Evolutionary conservation across 2,888 invertebrate genomes (phyloP).

Genomic region (Oscheius sp.): DNA sequence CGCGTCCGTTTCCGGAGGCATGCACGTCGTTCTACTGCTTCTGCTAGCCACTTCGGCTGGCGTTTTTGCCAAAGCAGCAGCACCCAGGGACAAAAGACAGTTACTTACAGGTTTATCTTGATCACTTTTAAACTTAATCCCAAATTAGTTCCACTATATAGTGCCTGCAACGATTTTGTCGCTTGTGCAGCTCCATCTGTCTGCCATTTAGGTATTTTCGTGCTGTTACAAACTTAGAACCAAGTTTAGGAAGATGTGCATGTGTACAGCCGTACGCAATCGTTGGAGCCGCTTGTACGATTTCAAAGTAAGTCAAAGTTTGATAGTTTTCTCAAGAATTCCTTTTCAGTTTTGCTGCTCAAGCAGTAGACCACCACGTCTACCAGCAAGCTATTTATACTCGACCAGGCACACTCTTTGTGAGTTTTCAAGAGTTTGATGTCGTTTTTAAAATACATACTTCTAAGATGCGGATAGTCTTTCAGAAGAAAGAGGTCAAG

Average conservation of each 20-base stretch:
- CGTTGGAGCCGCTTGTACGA: slow-evolving; percentile 28
- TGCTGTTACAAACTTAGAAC: not conserved
- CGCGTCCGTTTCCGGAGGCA: slow-evolving; percentile 35
- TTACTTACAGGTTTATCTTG: slow-evolving; percentile 10
- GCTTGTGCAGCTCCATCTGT: slow-evolving; percentile 53
- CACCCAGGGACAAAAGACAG: slow-evolving; percentile 23
- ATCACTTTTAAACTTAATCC: not conserved
- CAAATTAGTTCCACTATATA: slow-evolving; percentile 52
- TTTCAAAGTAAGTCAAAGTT: not conserved
- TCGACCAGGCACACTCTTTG: slow-evolving; percentile 6
- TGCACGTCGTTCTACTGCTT: slow-evolving; percentile 34
- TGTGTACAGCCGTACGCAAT: slow-evolving; percentile 36
- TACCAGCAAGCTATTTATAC: slow-evolving; percentile 28
- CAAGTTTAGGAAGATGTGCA: slow-evolving; percentile 21
- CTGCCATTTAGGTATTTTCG: slow-evolving; percentile 36
- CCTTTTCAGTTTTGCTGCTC: slow-evolving; percentile 16
- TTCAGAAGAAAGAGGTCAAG: too few relatives aligned
- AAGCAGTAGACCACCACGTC: slow-evolving; percentile 13
- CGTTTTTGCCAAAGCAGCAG: slow-evolving; percentile 17
- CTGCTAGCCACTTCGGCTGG: slow-evolving; percentile 15
- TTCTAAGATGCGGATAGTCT: too few relatives aligned
- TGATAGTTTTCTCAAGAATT: not conserved
- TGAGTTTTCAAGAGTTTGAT: not conserved
- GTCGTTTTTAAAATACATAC: too few relatives aligned
- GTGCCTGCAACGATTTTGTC: slow-evolving; percentile 51